Evolutionary conservation across 1,140 invertebrate genomes (phyloP).

Genomic region (Araneus ventricosus): DNA sequence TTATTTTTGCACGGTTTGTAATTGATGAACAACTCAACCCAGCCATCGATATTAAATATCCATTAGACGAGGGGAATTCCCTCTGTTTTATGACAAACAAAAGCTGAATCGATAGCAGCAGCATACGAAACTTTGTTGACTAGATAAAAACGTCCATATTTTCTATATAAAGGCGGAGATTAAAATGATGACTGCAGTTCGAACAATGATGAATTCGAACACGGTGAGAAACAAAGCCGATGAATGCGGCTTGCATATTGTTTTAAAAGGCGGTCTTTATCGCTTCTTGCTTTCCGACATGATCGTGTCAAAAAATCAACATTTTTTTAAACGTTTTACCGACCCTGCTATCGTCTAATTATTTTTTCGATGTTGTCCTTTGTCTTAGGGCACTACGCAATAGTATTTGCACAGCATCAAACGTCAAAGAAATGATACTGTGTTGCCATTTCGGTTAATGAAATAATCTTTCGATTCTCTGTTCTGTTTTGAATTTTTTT

Average conservation of each 20-base stretch:
- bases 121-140: not conserved
- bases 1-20: not conserved
- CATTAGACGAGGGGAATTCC: not conserved
- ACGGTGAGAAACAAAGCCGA: conserved; percentile 28
- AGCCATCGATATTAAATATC: conserved; percentile 6
- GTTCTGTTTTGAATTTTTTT: no score
- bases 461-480: conserved; percentile 36
- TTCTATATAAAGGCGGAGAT: not conserved
- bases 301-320: conserved; percentile 26
- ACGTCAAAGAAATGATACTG: conserved; percentile 9
- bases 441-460: not conserved
- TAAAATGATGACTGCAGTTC: not conserved
- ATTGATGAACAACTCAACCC: not conserved
- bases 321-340: not conserved
- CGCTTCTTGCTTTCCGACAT: not conserved
- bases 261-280: conserved; percentile 26
- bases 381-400: not conserved
- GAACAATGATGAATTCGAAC: conserved; percentile 9
- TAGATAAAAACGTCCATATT: not conserved
- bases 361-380: conserved; percentile 38
- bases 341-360: conserved; percentile 9
- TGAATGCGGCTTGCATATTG: not conserved
- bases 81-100: not conserved
- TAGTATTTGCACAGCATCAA: not conserved
- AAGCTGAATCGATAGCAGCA: not conserved